Base-by-base conservation (phyloP, 2,888 invertebrate genomes). In the Chydorus sphaericus region DNA sequence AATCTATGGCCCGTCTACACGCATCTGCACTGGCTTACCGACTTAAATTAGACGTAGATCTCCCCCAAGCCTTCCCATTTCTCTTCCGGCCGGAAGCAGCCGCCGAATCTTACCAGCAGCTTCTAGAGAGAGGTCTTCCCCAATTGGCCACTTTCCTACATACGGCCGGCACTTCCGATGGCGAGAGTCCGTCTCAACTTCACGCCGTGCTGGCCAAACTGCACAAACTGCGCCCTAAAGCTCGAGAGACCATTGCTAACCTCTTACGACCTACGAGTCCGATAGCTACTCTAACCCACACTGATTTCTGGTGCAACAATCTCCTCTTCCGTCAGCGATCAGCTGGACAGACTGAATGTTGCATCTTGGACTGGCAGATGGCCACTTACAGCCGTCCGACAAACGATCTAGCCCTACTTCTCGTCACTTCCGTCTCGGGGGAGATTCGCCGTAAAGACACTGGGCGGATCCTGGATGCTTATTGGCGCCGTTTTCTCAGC, bases 271-370 rank as follows among this genome's bases (percentile, higher is more conserved):
- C 85, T 0, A 59, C 60, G 36, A 58, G 57, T 36, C 59, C 59
- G 30, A 50, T 81, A 64, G 82, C 85, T 0, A 73, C 85, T 6
- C 80, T 86, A 58, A 85, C 84, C 0, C 86, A 86, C 68, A 85
- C 85, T 1, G 86, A 86, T 66, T 86, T 86, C 68, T 86, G 86
- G 86, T 83, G 83, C 66, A 85, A 85, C 62, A 85, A 85, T 69
- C 73, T 85, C 16, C 72, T 85, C 59, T 84, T 86, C 64, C 73
- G 75, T 56, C 77, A 14, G 33, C 10, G 38, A 6, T 10, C 30
- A 26, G 44, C 48, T 56, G 65, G 62, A 57, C 62, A 55, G 50
- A 77, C 76, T 63, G 75, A 77, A 59, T 86, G 85, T 66, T 77
- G 80, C 55, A 82, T 85, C 50, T 70, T 86, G 44, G 85, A 86